Percentiles rank a stretch among this genome's conserved stretches.
Conservation (phyloP, 2,888 invertebrate species). For the Eremobia ochroleuca region DNA sequence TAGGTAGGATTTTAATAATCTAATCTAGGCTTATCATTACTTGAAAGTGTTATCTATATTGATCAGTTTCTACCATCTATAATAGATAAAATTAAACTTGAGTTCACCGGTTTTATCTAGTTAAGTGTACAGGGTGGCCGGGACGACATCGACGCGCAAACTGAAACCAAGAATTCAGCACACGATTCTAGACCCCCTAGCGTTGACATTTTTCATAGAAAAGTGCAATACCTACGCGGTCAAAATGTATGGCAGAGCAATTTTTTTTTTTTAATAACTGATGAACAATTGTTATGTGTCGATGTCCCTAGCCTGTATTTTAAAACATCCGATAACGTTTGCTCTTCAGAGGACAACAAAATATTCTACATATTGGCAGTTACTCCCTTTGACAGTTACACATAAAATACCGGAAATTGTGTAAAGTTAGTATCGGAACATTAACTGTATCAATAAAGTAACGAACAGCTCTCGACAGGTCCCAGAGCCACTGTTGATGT, state of each 20-base stretch:
- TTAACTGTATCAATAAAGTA: not conserved
- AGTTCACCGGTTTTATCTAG: not conserved
- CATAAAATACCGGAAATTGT: not conserved
- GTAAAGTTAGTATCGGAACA: not conserved
- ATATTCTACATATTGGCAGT: not conserved
- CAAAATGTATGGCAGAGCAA: too few species aligned
- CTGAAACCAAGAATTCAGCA: too few species aligned
- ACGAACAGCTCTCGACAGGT: slow-evolving; percentile 21
- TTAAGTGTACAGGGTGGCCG: not conserved
- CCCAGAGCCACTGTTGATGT: slow-evolving; percentile 2
- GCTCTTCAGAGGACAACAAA: not conserved
- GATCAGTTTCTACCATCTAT: slow-evolving; percentile 17
- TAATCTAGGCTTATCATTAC: slow-evolving; percentile 20
- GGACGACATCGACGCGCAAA: too few species aligned
- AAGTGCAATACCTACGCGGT: too few species aligned
- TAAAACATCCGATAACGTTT: not conserved
- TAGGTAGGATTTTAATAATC: not conserved
- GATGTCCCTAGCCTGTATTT: not conserved
- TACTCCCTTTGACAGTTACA: not conserved
- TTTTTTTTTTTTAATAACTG: too few species aligned
- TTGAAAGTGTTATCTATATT: slow-evolving; percentile 17
- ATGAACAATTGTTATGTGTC: not conserved
- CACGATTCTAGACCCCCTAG: too few species aligned
- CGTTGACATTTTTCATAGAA: too few species aligned
- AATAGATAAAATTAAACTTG: slow-evolving; percentile 5